A percentile compares a stretch with the other conserved stretches of the same genome.
Evolutionary conservation across 2,113 vertebrate species (phyloP).

Genomic region (Chinchilla lanigera): DNA sequence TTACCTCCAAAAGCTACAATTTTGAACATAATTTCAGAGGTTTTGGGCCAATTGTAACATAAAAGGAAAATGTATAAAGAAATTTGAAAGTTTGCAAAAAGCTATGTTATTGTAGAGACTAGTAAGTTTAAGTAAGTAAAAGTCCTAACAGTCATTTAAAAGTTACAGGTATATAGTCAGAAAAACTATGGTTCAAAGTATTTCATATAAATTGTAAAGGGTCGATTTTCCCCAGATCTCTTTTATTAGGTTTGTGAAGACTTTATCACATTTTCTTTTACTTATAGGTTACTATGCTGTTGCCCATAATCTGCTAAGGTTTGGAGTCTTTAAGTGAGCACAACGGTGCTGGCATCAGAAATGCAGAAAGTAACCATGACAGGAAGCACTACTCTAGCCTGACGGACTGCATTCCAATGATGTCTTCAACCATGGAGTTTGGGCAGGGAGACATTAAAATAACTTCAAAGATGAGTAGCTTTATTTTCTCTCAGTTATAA

Average conservation of each 20-base stretch:
- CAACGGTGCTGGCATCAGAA: neutral
- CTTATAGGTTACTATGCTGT: neutral
- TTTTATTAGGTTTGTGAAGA: constrained; percentile 44
- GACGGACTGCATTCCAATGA: neutral
- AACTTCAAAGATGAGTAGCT: neutral
- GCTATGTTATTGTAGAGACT: constrained; percentile 29
- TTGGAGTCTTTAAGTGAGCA: neutral
- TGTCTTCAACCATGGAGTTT: neutral
- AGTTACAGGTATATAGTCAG: neutral
- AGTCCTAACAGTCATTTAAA: neutral
- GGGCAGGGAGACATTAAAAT: neutral
- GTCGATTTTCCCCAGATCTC: constrained; percentile 38
- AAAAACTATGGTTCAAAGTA: constrained; percentile 38
- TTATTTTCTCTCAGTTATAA: neutral
- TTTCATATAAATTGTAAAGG: constrained; percentile 29
- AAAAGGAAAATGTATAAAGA: constrained; percentile 59
- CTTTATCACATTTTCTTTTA: neutral
- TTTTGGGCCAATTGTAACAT: constrained; percentile 45
- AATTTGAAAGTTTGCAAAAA: constrained; percentile 57
- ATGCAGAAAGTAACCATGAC: neutral
- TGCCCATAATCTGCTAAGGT: neutral
- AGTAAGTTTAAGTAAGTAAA: constrained; percentile 56
- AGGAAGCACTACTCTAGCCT: neutral
- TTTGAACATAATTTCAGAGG: constrained; percentile 67
- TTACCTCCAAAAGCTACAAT: constrained; percentile 73